phyloP scores from a whole-genome alignment of 2,888 invertebrate genomes.

The Phragmatobia fuliginosa region DNA sequence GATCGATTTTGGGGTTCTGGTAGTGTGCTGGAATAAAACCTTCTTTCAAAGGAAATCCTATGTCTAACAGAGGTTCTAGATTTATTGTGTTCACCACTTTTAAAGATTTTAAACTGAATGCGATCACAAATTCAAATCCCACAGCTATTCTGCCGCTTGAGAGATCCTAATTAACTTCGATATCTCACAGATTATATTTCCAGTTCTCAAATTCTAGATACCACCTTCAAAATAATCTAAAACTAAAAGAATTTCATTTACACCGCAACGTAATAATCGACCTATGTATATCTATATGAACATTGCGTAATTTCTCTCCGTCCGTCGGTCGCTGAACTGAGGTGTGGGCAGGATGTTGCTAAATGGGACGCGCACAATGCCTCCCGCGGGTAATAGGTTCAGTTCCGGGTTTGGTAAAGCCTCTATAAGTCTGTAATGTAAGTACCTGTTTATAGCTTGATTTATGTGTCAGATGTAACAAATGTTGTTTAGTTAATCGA shows the following conservation, averaged over 20 bases:
- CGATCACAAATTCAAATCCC: not conserved
- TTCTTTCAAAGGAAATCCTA: too few relatives aligned
- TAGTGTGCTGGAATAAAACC: too few relatives aligned
- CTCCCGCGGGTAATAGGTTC: conserved; percentile 60
- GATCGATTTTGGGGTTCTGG: too few relatives aligned
- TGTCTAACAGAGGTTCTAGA: too few relatives aligned
- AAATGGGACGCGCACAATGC: conserved; percentile 60
- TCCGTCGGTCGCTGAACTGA: conserved; percentile 46
- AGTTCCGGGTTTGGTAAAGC: conserved; percentile 52
- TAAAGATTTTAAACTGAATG: not conserved
- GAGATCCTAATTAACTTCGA: too few relatives aligned
- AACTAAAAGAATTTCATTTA: not conserved
- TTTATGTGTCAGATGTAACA: not conserved
- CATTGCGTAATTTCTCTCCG: conserved; percentile 34
- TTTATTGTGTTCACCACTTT: too few relatives aligned
- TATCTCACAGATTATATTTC: not conserved
- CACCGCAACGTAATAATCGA: conserved; percentile 17
- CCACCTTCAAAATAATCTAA: not conserved
- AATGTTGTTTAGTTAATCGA: not conserved
- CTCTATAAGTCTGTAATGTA: not conserved
- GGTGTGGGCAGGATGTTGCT: conserved; percentile 62
- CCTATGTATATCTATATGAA: conserved; percentile 39
- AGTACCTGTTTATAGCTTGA: not conserved
- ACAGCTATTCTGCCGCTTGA: too few relatives aligned
- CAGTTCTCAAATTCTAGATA: not conserved